Percentiles rank a stretch among this genome's conserved stretches.
Conservation (phyloP, 1,140 invertebrate genomes). For the Melipona quadrifasciata region DNA sequence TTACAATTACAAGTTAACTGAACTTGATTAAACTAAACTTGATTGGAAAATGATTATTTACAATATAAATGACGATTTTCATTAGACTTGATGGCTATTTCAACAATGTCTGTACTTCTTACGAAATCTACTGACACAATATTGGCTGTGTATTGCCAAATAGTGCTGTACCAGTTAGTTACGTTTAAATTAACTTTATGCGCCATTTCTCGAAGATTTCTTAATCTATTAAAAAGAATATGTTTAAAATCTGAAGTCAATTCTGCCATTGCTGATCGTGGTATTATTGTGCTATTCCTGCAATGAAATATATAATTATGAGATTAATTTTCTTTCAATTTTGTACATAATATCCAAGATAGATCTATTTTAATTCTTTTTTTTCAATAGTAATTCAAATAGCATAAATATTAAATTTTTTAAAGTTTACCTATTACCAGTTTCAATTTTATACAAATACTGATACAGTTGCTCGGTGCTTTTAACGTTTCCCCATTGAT, state of each 20-base stretch:
- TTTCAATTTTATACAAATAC: conserved; percentile 77
- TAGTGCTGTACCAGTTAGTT: conserved; percentile 82
- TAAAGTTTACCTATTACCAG: background rate
- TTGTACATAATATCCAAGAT: background rate
- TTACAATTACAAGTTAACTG: no score
- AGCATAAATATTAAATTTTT: background rate
- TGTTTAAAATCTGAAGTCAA: conserved; percentile 83
- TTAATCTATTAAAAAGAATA: conserved; percentile 81
- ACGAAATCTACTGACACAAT: conserved; percentile 86
- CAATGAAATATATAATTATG: background rate
- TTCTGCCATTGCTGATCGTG: conserved; percentile 85
- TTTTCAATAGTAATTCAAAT: background rate
- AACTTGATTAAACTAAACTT: background rate
- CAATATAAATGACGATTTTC: conserved; percentile 63
- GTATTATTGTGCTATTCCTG: conserved; percentile 56
- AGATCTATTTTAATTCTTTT: background rate
- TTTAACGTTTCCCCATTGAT: conserved; percentile 85
- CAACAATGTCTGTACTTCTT: conserved; percentile 83
- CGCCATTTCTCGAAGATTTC: conserved; percentile 83
- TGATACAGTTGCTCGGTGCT: conserved; percentile 79
- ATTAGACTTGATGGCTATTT: conserved; percentile 84
- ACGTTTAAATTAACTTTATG: conserved; percentile 83
- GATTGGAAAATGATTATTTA: background rate
- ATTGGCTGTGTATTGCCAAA: conserved; percentile 83
- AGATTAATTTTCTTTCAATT: background rate